Evolutionary conservation across 2,113 vertebrate genomes (phyloP).

Genomic region (Agelaius tricolor): DNA sequence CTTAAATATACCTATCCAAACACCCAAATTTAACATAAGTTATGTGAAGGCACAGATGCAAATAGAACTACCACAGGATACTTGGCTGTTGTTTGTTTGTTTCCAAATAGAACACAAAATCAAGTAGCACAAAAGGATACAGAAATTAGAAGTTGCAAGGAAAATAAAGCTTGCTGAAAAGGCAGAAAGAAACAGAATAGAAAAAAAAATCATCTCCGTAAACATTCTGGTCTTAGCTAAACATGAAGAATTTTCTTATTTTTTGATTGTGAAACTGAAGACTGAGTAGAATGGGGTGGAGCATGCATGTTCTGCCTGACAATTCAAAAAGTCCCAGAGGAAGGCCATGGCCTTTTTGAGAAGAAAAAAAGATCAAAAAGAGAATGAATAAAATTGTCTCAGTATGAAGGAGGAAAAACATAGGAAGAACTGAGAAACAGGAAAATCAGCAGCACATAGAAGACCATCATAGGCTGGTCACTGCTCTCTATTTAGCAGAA

Average conservation of each 20-base stretch:
- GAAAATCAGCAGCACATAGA: background rate
- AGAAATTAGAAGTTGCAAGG: background rate
- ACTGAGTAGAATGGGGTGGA: background rate
- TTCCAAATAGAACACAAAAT: background rate
- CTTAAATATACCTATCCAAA: background rate
- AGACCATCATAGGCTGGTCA: background rate
- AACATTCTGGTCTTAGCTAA: background rate
- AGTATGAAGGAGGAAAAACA: background rate
- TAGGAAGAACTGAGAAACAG: background rate
- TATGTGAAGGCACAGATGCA: background rate
- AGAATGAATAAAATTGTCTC: background rate
- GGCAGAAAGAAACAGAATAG: background rate
- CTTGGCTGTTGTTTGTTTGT: background rate
- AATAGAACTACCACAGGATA: background rate
- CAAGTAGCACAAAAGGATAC: background rate
- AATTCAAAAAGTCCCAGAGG: background rate
- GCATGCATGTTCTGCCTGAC: background rate
- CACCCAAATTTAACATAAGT: accelerated
- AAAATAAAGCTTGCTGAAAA: background rate
- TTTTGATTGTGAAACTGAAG: background rate
- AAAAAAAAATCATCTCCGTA: background rate
- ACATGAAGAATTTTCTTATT: background rate
- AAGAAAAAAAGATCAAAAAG: background rate
- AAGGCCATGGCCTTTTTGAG: background rate
- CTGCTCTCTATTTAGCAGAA: background rate